Evolutionary conservation across 2,888 invertebrate species (phyloP).

Genomic region (Drosophila neotestacea): DNA sequence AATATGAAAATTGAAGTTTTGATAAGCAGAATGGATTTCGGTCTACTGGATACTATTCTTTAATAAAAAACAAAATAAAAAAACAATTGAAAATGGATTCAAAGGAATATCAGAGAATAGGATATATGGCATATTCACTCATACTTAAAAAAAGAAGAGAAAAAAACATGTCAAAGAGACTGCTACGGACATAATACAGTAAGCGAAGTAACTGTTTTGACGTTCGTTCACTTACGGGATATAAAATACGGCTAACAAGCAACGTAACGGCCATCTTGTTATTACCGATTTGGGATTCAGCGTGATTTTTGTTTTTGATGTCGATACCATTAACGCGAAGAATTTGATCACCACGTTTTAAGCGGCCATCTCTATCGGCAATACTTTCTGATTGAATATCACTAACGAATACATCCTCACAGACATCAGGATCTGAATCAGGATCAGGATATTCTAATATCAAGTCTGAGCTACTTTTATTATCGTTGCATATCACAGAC

Average conservation of each 20-base stretch:
- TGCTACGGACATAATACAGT: too few relatives aligned
- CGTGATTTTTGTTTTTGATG: conserved; percentile 87
- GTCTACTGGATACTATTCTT: too few relatives aligned
- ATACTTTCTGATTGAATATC: conserved; percentile 88
- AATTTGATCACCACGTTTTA: conserved; percentile 88
- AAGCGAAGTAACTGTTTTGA: too few relatives aligned
- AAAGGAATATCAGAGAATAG: too few relatives aligned
- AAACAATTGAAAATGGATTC: neutral
- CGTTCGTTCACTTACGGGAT: conserved; percentile 84
- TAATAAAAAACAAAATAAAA: neutral
- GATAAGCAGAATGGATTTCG: too few relatives aligned
- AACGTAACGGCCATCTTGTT: conserved; percentile 87
- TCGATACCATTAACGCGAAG: conserved; percentile 88
- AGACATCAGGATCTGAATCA: conserved; percentile 78
- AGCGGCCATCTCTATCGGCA: conserved; percentile 87
- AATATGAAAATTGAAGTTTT: too few relatives aligned
- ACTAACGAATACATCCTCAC: conserved; percentile 89
- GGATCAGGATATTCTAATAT: conserved; percentile 85
- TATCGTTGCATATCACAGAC: conserved; percentile 41
- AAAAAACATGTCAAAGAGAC: too few relatives aligned
- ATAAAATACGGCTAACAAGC: conserved; percentile 87
- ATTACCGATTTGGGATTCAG: conserved; percentile 88
- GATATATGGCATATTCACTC: too few relatives aligned
- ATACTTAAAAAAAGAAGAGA: too few relatives aligned
- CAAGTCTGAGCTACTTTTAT: conserved; percentile 65